Conservation (phyloP, 2,888 invertebrate species). For the Ethmia dodecea region DNA sequence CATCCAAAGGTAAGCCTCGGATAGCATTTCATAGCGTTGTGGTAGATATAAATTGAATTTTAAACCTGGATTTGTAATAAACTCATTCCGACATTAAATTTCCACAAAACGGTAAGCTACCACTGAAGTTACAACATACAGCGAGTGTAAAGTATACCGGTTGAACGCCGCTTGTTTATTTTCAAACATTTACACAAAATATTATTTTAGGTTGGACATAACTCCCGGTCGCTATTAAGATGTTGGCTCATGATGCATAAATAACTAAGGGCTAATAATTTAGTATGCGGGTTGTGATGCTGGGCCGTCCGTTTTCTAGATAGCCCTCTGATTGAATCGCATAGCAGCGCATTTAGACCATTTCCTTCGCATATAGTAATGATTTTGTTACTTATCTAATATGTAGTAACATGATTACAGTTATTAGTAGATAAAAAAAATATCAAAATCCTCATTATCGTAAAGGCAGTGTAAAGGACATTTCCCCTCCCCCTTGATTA, state of each 20-base stretch:
- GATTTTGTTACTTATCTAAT: slow-evolving; percentile 19
- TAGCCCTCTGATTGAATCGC: slow-evolving; percentile 62
- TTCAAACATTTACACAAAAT: slow-evolving; percentile 73
- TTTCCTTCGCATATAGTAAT: slow-evolving; percentile 50
- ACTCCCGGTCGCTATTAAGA: slow-evolving; percentile 69
- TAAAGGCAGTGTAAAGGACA: too few relatives aligned
- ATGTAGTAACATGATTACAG: too few relatives aligned
- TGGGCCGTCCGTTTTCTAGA: slow-evolving; percentile 49
- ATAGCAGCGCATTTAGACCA: slow-evolving; percentile 53
- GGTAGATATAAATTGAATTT: slow-evolving; percentile 48
- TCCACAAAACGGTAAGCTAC: slow-evolving; percentile 40
- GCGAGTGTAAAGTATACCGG: slow-evolving; percentile 47
- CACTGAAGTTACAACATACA: slow-evolving; percentile 53
- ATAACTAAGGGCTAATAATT: slow-evolving; percentile 71
- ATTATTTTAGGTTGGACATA: slow-evolving; percentile 75
- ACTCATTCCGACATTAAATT: slow-evolving; percentile 51
- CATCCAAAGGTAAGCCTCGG: slow-evolving; percentile 94
- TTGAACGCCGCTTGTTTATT: slow-evolving; percentile 61
- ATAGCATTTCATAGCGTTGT: slow-evolving; percentile 35
- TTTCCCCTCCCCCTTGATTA: neutral
- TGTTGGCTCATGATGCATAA: slow-evolving; percentile 73
- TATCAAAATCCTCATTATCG: too few relatives aligned
- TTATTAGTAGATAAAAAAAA: too few relatives aligned
- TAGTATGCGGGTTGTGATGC: slow-evolving; percentile 70
- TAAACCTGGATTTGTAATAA: slow-evolving; percentile 51